Evolutionary conservation across 2,113 vertebrate genomes (phyloP).

Genomic region (Lontra canadensis): DNA sequence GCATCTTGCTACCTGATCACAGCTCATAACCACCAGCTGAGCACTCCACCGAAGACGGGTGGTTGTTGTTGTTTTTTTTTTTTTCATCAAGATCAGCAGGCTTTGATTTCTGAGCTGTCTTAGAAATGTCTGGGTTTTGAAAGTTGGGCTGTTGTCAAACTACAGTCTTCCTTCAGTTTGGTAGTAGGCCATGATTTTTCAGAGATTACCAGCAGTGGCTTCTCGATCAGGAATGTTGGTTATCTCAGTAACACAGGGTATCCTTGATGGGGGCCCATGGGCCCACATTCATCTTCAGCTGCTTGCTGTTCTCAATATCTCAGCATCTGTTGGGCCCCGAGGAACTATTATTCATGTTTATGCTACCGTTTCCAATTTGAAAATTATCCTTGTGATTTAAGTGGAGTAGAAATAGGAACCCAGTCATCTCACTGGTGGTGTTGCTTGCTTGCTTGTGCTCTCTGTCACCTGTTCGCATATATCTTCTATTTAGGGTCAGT

Average conservation of each 20-base stretch:
- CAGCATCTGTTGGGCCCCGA: background rate
- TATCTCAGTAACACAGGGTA: background rate
- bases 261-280: background rate
- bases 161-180: background rate
- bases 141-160: background rate
- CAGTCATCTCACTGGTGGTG: background rate
- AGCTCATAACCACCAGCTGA: background rate
- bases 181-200: background rate
- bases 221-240: conserved; percentile 2
- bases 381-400: conserved; percentile 47
- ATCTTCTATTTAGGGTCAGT: conserved; percentile 48
- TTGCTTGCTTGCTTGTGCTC: conserved; percentile 10
- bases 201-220: background rate
- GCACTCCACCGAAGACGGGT: background rate
- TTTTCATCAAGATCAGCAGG: background rate
- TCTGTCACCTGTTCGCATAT: conserved; percentile 26
- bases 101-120: conserved; percentile 23
- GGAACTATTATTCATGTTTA: conserved; percentile 8
- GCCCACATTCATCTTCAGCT: conserved; percentile 20
- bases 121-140: conserved; percentile 23
- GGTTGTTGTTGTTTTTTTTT: background rate
- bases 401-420: conserved; percentile 52
- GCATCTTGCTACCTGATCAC: background rate
- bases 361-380: background rate
- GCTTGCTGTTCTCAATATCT: background rate